Evolutionary conservation across 2,888 invertebrate genomes (phyloP), one percentile per base, ranked within the genome.

Genomic region (Chelonus formosanus): DNA sequence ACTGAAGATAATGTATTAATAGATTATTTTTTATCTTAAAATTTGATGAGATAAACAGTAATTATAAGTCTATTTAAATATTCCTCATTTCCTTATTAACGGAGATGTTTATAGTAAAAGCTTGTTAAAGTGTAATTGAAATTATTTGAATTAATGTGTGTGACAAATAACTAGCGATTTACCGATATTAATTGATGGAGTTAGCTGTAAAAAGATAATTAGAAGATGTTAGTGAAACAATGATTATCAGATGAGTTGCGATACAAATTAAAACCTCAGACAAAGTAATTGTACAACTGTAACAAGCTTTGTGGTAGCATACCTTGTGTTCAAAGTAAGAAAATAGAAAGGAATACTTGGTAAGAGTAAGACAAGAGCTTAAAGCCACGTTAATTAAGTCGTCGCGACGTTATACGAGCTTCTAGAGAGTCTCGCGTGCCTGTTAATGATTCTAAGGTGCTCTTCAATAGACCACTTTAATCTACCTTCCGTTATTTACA

Each of bases 361-460:
- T 55, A 20, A 44, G 10, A 34, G 45, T 52, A 34, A 52, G 57
- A 32, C 43, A 45, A 43, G 43, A 45, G 44, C 44, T 45, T 57
- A 44, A 57, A 57, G 44, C 31, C 10, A 5, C 45, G 47, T 59
- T 59, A 59, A 59, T 59, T 48, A 59, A 59, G 48, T 59, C 48
- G 48, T 59, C 48, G 35, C 47, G 10, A 34, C 59, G 43, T 64
- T 57, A 57, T 52, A 57, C 57, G 57, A 64, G 58, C 44, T 44
- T 43, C 52, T 52, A 34, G 44, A 64, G 64, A 57, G 34, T 57
- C 53, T 64, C 57, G 44, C 58, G 57, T 57, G 52, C 50, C 43
- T 57, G 44, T 64, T 64, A 64, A 64, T 64, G 64, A 64, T 64
- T 52, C 47, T 48, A 58, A 47, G 35, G 45, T 5, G 45, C 34